Evolutionary conservation across 2,888 invertebrate species (phyloP).

Genomic region (Tubulanus polymorphus): DNA sequence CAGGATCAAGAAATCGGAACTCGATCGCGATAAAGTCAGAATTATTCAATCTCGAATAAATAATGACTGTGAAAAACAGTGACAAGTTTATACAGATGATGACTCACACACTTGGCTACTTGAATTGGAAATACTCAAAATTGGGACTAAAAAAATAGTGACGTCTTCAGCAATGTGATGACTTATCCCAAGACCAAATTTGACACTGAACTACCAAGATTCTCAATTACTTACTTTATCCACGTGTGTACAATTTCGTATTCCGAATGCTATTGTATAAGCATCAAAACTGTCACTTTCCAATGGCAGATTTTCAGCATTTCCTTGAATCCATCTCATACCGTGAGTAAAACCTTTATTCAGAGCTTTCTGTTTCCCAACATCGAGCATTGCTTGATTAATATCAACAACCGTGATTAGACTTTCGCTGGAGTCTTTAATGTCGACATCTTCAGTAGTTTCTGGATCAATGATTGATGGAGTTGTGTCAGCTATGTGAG

Average conservation of each 20-base stretch:
- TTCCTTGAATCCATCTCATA: slow-evolving; percentile 61
- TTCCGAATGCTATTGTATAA: slow-evolving; percentile 96
- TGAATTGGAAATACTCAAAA: too few species aligned
- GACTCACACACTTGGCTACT: too few species aligned
- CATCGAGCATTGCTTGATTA: slow-evolving; percentile 86
- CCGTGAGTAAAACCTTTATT: slow-evolving; percentile 55
- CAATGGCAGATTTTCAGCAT: slow-evolving; percentile 83
- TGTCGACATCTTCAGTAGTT: slow-evolving; percentile 15
- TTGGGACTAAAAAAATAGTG: too few species aligned
- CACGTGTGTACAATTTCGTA: slow-evolving; percentile 89
- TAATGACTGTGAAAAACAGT: too few species aligned
- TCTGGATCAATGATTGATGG: slow-evolving; percentile 4
- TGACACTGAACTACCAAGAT: background rate
- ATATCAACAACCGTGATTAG: slow-evolving; percentile 70
- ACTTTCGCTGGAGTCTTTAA: slow-evolving; percentile 10
- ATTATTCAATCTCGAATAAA: too few species aligned
- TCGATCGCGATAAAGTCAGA: too few species aligned
- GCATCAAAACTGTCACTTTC: slow-evolving; percentile 74
- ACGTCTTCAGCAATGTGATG: background rate
- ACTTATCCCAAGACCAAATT: background rate
- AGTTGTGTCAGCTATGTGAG: slow-evolving; percentile 2
- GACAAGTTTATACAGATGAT: too few species aligned
- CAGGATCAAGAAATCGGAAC: too few species aligned
- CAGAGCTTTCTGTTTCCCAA: slow-evolving; percentile 72
- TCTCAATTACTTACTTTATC: slow-evolving; percentile 65